phyloP scores from a whole-genome alignment of 2,888 invertebrate species.

The Eupithecia centaureata region DNA sequence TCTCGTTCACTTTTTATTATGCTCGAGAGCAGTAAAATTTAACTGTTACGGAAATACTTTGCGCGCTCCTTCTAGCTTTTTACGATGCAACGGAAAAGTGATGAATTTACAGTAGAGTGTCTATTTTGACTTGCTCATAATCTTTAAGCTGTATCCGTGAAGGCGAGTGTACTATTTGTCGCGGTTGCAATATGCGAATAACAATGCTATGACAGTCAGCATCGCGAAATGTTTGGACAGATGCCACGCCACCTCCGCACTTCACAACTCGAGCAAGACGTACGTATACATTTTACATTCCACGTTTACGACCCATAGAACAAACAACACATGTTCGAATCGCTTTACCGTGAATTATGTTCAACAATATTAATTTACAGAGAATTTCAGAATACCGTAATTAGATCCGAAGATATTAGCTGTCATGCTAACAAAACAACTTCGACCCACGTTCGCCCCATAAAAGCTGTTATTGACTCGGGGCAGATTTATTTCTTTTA shows the following conservation, averaged over 20 bases:
- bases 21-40: conserved; percentile 26
- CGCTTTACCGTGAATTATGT: conserved; percentile 60
- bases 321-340: conserved; percentile 69
- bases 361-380: conserved; percentile 59
- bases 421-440: conserved; percentile 42
- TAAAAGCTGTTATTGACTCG: conserved; percentile 43
- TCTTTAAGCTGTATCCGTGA: conserved; percentile 7
- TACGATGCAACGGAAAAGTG: conserved; percentile 6
- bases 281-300: conserved; percentile 50
- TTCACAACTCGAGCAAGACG: conserved; percentile 29
- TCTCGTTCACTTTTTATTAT: conserved; percentile 47
- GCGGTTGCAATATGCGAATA: conserved; percentile 57
- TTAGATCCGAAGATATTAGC: conserved; percentile 40
- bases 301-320: conserved; percentile 60
- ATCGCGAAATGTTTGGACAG: conserved; percentile 64
- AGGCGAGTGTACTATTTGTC: conserved; percentile 40
- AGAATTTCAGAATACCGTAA: conserved; percentile 43
- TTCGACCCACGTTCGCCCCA: conserved; percentile 41
- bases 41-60: conserved; percentile 22
- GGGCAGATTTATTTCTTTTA: conserved; percentile 45
- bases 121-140: conserved; percentile 5
- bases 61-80: conserved; percentile 14
- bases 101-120: conserved; percentile 8
- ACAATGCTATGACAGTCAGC: conserved; percentile 54
- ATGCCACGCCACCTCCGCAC: conserved; percentile 54